Conservation (phyloP, 1,140 invertebrate genomes). For the Anastrepha obliqua region DNA sequence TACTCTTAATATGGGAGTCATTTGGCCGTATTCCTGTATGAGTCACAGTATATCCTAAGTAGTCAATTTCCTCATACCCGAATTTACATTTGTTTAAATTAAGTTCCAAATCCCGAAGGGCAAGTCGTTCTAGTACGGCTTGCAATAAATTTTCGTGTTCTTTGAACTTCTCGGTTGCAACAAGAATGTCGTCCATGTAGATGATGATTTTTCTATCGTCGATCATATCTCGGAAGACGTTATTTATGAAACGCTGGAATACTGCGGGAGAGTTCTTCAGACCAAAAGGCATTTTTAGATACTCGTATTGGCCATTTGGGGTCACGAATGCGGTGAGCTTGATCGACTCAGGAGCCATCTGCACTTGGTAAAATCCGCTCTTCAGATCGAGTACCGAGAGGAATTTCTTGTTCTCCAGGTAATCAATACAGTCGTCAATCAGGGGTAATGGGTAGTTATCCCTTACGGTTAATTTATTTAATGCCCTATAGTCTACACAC, state of each 20-base stretch:
- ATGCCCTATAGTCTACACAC: slow-evolving; percentile 68
- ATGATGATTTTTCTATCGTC: not conserved
- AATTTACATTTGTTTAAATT: slow-evolving; percentile 42
- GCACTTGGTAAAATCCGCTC: slow-evolving; percentile 63
- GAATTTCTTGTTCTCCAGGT: slow-evolving; percentile 59
- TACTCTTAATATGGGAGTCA: slow-evolving; percentile 35
- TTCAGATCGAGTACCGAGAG: slow-evolving; percentile 62
- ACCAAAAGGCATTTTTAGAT: slow-evolving; percentile 64
- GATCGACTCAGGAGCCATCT: slow-evolving; percentile 60
- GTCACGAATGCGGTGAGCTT: slow-evolving; percentile 69
- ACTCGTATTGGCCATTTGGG: slow-evolving; percentile 69
- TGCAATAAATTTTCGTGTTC: not conserved
- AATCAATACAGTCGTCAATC: slow-evolving; percentile 74
- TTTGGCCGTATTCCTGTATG: slow-evolving; percentile 55
- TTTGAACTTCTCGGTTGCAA: not conserved
- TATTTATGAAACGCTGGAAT: slow-evolving; percentile 50
- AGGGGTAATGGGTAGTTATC: slow-evolving; percentile 69
- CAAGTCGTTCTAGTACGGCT: slow-evolving; percentile 1
- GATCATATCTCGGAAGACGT: slow-evolving; percentile 12
- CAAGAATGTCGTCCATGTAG: slow-evolving; percentile 48
- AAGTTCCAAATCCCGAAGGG: slow-evolving; percentile 57
- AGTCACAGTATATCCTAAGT: slow-evolving; percentile 55
- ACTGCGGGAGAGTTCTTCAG: slow-evolving; percentile 54
- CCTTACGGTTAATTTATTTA: slow-evolving; percentile 58
- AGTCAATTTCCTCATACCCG: slow-evolving; percentile 55